Evolutionary conservation across 2,113 vertebrate genomes (phyloP).

Genomic region (Suncus etruscus): DNA sequence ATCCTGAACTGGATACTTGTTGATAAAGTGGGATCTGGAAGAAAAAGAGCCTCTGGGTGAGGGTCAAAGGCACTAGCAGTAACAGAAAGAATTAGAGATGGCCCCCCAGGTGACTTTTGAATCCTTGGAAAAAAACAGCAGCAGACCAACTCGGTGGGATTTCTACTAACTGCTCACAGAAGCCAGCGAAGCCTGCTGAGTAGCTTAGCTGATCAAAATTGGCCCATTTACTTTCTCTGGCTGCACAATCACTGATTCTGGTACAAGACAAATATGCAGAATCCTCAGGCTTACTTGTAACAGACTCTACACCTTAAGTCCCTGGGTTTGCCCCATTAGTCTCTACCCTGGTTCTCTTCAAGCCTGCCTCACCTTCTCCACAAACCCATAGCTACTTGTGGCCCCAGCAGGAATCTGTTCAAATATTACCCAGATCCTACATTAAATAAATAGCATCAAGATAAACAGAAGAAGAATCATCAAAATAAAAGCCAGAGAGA

Average conservation of each 20-base stretch:
- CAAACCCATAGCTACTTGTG: fast-evolving
- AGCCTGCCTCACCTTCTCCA: neutral
- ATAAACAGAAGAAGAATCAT: neutral
- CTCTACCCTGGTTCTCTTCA: fast-evolving
- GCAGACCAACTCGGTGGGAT: neutral
- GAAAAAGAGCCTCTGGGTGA: fast-evolving
- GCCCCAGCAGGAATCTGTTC: neutral
- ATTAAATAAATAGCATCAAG: neutral
- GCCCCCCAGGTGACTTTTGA: constrained; percentile 6
- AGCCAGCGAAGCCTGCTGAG: neutral
- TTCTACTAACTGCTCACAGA: neutral
- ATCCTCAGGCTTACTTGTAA: neutral
- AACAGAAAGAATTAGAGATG: neutral
- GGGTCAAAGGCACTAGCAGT: too few species aligned
- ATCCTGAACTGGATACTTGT: neutral
- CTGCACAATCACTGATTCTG: neutral
- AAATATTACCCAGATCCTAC: neutral
- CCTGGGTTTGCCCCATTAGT: neutral
- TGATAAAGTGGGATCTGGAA: neutral
- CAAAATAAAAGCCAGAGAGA: neutral
- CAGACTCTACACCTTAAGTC: fast-evolving
- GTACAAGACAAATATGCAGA: neutral
- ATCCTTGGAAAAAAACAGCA: neutral
- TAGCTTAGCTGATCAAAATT: neutral
- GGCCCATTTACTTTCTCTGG: neutral